Evolutionary conservation across 1,140 invertebrate genomes (phyloP).

Genomic region (Pachyrhynchus sulphureomaculatus): DNA sequence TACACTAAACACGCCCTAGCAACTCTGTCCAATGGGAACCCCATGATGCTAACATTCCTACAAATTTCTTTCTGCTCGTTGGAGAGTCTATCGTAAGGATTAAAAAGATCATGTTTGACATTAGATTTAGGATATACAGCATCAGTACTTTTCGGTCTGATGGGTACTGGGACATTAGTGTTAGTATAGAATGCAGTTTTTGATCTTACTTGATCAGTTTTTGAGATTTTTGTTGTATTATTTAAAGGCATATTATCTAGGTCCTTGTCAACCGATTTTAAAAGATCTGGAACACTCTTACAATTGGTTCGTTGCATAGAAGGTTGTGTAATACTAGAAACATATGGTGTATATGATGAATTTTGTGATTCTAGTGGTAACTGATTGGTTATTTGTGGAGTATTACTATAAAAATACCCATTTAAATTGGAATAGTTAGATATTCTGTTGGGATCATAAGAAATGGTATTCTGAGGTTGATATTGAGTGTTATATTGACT

Average conservation of each 20-base stretch:
- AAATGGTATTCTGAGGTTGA: constrained; percentile 1
- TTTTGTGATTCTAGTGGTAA: neutral
- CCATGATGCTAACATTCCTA: constrained; percentile 76
- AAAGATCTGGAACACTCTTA: constrained; percentile 70
- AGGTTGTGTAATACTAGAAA: constrained; percentile 26
- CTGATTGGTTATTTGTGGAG: constrained; percentile 7
- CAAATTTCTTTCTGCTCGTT: constrained; percentile 65
- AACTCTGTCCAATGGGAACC: constrained; percentile 76
- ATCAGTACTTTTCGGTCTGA: constrained; percentile 32
- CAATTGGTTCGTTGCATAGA: constrained; percentile 44
- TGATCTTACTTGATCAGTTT: neutral
- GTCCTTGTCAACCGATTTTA: constrained; percentile 70
- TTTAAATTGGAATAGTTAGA: neutral
- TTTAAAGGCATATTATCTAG: constrained; percentile 57
- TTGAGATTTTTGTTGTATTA: constrained; percentile 29
- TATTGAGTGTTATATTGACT: constrained; percentile 6
- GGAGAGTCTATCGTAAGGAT: constrained; percentile 60
- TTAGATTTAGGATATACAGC: constrained; percentile 34
- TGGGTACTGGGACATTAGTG: constrained; percentile 16
- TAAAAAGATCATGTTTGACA: constrained; percentile 18
- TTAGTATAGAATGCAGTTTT: constrained; percentile 13
- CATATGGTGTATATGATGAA: constrained; percentile 7
- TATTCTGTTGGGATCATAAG: neutral
- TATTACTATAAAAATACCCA: constrained; percentile 7
- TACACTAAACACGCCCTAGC: constrained; percentile 71